Percentiles rank a stretch among this genome's conserved stretches.
Evolutionary conservation across 1,140 invertebrate genomes (phyloP).

Genomic region (Brachionus manjavacas): DNA sequence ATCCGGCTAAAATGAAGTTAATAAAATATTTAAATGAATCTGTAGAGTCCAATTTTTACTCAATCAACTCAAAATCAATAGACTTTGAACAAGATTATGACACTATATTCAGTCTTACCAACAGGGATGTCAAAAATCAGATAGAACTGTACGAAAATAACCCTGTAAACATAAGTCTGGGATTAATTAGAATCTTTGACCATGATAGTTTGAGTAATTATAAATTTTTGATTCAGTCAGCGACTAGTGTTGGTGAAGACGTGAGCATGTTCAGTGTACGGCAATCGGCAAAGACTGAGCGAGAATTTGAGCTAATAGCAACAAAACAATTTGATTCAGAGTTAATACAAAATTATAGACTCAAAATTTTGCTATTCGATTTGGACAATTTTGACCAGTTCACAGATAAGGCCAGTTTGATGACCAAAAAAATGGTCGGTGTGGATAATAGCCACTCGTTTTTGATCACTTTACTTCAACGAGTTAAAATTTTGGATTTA

Average conservation of each 20-base stretch:
- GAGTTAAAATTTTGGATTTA: conserved; percentile 14
- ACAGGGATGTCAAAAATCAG: conserved; percentile 6
- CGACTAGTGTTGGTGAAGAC: background rate
- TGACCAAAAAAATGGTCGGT: background rate
- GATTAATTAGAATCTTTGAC: conserved; percentile 16
- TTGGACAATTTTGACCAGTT: background rate
- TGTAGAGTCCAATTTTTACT: background rate
- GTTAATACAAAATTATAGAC: conserved; percentile 12
- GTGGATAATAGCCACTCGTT: background rate
- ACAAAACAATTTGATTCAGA: background rate
- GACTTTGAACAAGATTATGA: background rate
- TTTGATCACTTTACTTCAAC: background rate
- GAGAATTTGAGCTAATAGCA: conserved; percentile 22
- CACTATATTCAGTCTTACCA: background rate
- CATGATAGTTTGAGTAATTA: conserved; percentile 13
- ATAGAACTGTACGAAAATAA: conserved; percentile 29
- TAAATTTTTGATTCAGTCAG: conserved; percentile 24
- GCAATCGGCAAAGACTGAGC: background rate
- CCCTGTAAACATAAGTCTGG: background rate
- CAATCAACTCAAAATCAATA: background rate
- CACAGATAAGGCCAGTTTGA: background rate
- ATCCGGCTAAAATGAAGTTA: conserved; percentile 10
- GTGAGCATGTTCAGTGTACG: conserved; percentile 6
- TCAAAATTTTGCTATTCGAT: conserved; percentile 8
- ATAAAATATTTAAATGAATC: conserved; percentile 24